Evolutionary conservation across 2,113 vertebrate genomes (phyloP), one percentile per base, ranked within the genome.

Genomic region (Dipodomys spectabilis): DNA sequence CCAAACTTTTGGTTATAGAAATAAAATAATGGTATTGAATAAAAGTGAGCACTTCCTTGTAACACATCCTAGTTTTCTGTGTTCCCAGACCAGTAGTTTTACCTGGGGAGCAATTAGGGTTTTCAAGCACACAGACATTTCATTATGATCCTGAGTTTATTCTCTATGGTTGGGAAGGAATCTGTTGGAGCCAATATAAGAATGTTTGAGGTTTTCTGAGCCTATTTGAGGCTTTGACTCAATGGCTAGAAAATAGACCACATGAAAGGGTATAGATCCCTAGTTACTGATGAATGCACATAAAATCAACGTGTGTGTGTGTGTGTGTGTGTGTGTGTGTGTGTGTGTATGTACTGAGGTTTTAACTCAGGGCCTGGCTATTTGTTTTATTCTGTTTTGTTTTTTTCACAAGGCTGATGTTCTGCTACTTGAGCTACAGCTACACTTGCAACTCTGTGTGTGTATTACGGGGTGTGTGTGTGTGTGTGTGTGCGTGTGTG

Each of bases 1-100:
- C 27, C 65, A 88, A 57, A 69, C 16, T 82, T 93, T 67, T 32
- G 67, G 25, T 82, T 81, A 75, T 1, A 88, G 49, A 87, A 90
- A 79, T 65, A 82, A 78, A 60, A 39, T 84, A 71, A 88, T 7
- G 30, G 22, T 68, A 39, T 67, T 32, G 49, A 91, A n/a, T 71
- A 69, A 75, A 67, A 91, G 27, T 30, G 20, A 68, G 18, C 19
- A 53, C 12, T 45, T 27, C 82, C 75, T 89, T 90, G 30, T 83
- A 73, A 64, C 10, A 22, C 72, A 30, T 30, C 30, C 13, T 12
- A 39, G 27, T 71, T 89, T 64, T 75, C 30, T 91, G 44, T 86
- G 80, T 80, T 82, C 81, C 30, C 30, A 45, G 35, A 25, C 12
- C 25, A 27, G 1, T 49, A 4, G 30, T 88, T 88, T 91, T 30